Evolutionary conservation across 2,797 vertebrate genomes (phyloP), one percentile per base, ranked within the genome.

Genomic region (Chelidonichthys spinosus): DNA sequence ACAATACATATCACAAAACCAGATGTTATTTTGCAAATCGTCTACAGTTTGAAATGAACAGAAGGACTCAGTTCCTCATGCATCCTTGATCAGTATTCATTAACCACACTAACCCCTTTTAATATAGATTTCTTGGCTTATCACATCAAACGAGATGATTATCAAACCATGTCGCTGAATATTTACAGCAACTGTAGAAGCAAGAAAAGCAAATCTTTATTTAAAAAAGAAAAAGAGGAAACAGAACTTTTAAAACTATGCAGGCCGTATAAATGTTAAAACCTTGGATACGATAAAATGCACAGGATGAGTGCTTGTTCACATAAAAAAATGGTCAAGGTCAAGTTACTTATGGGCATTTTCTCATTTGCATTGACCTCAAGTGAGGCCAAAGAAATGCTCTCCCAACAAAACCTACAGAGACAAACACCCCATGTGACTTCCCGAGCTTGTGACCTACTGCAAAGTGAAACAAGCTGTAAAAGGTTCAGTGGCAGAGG

Each of bases 401-500:
- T 72, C 62, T 35, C 37, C 69, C 63, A 73, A 63, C 72, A 76
- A 74, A 77, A 73, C 52, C 50, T 63, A 36, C 50, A 33, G 43
- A 76, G 61, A 62, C 59, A 44, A 66, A 56, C 25, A 68, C 37
- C 9, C 49, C 5, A n/a, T 46, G 47, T 75, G 79, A 63, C 70
- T 68, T 53, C 14, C 65, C 77, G 69, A 84, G 69, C 40, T 55
- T 42, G 66, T 68, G 72, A 52, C 37, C 74, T 81, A 15, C 69
- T 87, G 33, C 73, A 70, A 78, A 80, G 58, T 73, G 39, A 71
- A 79, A 82, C 15, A 25, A 74, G 46, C 69, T 75, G 65, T 63
- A 73, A 66, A 87, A 65, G 75, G 80, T 85, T 88, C 76, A 81
- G 32, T 49, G 37, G 36, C 37, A 63, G 60, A 52, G 49, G 42